Percentiles rank a stretch among this genome's conserved stretches.
Conservation (phyloP, 2,797 vertebrate species). For the Emys orbicularis region DNA sequence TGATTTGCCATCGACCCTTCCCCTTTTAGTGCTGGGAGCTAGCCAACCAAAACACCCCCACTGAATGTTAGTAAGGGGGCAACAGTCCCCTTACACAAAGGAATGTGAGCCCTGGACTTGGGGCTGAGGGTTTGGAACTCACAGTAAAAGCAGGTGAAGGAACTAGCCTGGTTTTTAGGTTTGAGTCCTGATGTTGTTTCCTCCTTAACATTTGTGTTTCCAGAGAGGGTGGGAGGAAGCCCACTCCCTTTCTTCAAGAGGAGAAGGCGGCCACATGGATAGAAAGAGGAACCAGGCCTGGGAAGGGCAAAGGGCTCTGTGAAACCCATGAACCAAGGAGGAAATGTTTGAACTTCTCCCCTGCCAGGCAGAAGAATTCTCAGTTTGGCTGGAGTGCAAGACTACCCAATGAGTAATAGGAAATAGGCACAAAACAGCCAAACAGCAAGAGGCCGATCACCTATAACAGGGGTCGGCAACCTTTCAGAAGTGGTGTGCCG, state of each 20-base stretch:
- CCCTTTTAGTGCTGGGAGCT: no score
- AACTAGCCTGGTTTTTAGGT: neutral
- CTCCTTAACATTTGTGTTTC: neutral
- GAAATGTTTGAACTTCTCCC: neutral
- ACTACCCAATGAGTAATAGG: neutral
- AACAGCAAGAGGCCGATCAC: neutral
- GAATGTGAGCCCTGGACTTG: neutral
- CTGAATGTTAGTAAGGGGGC: no score
- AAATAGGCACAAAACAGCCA: neutral
- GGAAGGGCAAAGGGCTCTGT: neutral
- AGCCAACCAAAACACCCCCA: no score
- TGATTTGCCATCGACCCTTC: no score
- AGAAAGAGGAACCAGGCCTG: neutral
- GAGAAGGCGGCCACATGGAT: neutral
- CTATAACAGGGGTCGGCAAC: neutral
- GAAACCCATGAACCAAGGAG: neutral
- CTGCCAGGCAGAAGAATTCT: neutral
- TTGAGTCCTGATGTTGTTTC: neutral
- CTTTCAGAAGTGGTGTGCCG: no score
- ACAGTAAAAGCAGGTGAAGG: neutral
- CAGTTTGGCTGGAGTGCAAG: neutral
- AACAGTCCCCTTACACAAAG: no score
- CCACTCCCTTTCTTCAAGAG: neutral
- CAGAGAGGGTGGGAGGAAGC: neutral
- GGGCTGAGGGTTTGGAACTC: neutral